Evolutionary conservation across 2,888 invertebrate species (phyloP).

Genomic region (Sphecodes monilicornis): DNA sequence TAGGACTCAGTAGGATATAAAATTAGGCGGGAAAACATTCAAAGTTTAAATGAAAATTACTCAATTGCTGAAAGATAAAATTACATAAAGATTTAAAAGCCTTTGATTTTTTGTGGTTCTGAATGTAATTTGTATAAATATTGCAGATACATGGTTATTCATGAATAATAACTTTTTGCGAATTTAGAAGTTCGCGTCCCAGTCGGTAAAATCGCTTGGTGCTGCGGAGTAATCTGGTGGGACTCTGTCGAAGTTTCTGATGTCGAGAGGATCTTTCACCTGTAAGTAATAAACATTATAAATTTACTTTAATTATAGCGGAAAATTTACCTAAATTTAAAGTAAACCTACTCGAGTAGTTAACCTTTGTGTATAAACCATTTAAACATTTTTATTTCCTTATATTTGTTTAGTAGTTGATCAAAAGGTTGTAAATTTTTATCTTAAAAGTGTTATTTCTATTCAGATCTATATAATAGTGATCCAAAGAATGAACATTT

Average conservation of each 20-base stretch:
- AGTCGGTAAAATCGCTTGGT: conserved; percentile 93
- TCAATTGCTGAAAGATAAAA: background rate
- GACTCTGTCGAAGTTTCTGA: conserved; percentile 93
- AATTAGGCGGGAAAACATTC: background rate
- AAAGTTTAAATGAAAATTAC: background rate
- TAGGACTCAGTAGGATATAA: background rate
- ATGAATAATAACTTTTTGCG: background rate
- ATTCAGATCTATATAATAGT: too few relatives aligned
- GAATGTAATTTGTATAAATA: background rate
- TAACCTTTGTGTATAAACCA: too few relatives aligned
- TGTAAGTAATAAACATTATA: conserved; percentile 73
- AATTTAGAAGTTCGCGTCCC: conserved; percentile 92
- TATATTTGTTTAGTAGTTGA: background rate
- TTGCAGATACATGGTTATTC: background rate
- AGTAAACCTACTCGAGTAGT: too few relatives aligned
- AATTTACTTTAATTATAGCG: background rate
- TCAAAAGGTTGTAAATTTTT: background rate
- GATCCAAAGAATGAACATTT: too few relatives aligned
- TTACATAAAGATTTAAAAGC: background rate
- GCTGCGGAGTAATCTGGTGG: conserved; percentile 91
- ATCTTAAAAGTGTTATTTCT: too few relatives aligned
- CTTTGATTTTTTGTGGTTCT: background rate
- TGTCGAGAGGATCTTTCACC: conserved; percentile 88
- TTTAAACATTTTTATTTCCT: background rate
- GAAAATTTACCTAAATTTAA: background rate